Evolutionary conservation across 2,113 vertebrate genomes (phyloP).

Genomic region (Scartelaos histophorus): DNA sequence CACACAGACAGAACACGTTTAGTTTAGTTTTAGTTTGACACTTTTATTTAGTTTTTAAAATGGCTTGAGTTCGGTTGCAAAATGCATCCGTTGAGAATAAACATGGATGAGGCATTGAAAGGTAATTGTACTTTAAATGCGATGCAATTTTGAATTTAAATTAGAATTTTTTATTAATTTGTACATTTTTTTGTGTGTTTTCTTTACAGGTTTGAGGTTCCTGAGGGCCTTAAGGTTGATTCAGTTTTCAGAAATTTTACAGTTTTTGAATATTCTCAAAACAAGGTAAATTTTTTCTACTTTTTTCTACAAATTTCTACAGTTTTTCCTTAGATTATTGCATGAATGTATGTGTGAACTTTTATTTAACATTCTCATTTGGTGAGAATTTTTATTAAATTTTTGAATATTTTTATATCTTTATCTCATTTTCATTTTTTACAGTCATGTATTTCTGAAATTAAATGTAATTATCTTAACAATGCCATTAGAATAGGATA

Average conservation of each 20-base stretch:
- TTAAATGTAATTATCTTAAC: no score
- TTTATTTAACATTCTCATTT: no score
- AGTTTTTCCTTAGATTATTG: background rate
- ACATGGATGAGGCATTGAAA: slow-evolving; percentile 76
- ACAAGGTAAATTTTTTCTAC: slow-evolving; percentile 99
- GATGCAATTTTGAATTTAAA: slow-evolving; percentile 3
- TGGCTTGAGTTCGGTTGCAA: slow-evolving; percentile 6
- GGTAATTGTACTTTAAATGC: slow-evolving; percentile 58
- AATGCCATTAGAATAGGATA: no score
- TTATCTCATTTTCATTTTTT: background rate
- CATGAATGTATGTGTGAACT: background rate
- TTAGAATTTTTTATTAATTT: background rate
- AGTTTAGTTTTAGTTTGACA: background rate
- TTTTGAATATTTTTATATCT: background rate
- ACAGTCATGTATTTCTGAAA: background rate
- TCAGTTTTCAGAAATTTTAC: slow-evolving; percentile 99
- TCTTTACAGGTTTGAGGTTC: slow-evolving; percentile 92
- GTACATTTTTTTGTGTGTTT: slow-evolving; percentile 19
- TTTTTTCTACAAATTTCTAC: no score
- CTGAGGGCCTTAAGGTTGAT: slow-evolving; percentile 97
- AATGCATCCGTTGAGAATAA: slow-evolving; percentile 65
- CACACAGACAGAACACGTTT: slow-evolving; percentile 2
- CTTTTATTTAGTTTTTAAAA: slow-evolving; percentile 1
- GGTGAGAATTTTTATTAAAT: no score
- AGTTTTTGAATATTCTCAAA: slow-evolving; percentile 99